Evolutionary conservation across 2,113 vertebrate genomes (phyloP), one percentile per base, ranked within the genome.

Genomic region (Centrocercus urophasianus): DNA sequence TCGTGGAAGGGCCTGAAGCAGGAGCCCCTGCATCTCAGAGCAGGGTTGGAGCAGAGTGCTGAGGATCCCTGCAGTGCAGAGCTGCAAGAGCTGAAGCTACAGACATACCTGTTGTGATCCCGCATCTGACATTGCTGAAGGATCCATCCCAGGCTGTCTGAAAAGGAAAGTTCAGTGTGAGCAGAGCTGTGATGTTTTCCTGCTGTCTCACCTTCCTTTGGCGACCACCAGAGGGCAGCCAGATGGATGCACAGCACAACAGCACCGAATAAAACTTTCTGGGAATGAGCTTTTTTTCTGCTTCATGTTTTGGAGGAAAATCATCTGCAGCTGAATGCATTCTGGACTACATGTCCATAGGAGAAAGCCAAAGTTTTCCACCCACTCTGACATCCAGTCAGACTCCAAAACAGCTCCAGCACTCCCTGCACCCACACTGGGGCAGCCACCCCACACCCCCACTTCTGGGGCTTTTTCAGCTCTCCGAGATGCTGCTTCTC

Each of bases 311-410:
- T 70, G 19, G 28, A 88, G 22, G 13, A 71, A 74, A 86, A 9
- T 25, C 8, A n/a, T 40, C 47, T 13, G 48, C 28, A 69, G 63
- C 22, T 19, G 27, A 6, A 47, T 2, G 3, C 25, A 42, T 24
- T 16, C 65, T 22, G 72, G 56, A 28, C 79, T 27, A 13, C 3
- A 15, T 2, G 0, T 7, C 12, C 50, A 47, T 0, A 0, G 56
- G 17, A 85, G 6, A 20, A 87, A 82, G 47, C 3, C 34, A 79
- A 65, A 84, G 6, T 66, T 66, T 45, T 24, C 4, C 40, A 42
- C 52, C 20, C 25, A 2, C 48, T 54, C 40, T 43, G 28, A 65
- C 5, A 73, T 3, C 8, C 3, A 71, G 24, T 1, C 0, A 73
- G 48, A 48, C 3, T 30, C 59, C 6, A 10, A 6, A 82, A 54